These are phyloP conservation scores for Chiloscyllium plagiosum DNA, from an alignment of 2,113 vertebrate genomes.

Conservation along the genomic window DNA sequence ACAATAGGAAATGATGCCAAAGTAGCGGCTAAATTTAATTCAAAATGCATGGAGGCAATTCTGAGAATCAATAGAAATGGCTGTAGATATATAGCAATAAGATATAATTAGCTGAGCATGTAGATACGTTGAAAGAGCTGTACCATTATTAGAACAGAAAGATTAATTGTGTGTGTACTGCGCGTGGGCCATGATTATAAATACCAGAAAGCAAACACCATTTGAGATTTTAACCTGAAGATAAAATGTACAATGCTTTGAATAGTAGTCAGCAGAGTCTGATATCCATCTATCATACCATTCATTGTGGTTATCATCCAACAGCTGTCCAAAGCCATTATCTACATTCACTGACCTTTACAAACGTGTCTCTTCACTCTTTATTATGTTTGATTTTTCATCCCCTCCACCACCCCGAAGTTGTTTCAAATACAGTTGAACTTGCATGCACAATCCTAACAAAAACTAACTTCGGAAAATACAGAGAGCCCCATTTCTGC, in stretches of 20 bases:
- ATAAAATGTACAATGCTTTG: background rate
- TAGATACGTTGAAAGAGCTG: background rate
- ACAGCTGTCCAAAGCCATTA: background rate
- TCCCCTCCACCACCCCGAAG: background rate
- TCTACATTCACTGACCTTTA: background rate
- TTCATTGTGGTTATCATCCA: background rate
- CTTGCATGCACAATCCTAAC: background rate
- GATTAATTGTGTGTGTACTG: background rate
- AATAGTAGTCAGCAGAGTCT: background rate
- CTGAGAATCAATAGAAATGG: background rate
- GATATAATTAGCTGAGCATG: background rate
- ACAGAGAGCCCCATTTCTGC: background rate
- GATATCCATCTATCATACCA: background rate
- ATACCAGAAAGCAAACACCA: slow-evolving; percentile 14
- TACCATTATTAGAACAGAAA: background rate
- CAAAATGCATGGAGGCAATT: background rate
- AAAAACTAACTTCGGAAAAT: background rate
- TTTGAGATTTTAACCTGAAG: background rate
- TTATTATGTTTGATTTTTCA: background rate
- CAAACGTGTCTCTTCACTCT: background rate
- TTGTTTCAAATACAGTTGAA: background rate
- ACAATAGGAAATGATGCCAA: background rate
- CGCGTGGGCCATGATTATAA: background rate
- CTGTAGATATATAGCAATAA: background rate
- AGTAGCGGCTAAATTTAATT: background rate